Percentiles rank a stretch among this genome's conserved stretches.
Conservation (phyloP, 2,113 vertebrate species). For the Xiphias gladius region DNA sequence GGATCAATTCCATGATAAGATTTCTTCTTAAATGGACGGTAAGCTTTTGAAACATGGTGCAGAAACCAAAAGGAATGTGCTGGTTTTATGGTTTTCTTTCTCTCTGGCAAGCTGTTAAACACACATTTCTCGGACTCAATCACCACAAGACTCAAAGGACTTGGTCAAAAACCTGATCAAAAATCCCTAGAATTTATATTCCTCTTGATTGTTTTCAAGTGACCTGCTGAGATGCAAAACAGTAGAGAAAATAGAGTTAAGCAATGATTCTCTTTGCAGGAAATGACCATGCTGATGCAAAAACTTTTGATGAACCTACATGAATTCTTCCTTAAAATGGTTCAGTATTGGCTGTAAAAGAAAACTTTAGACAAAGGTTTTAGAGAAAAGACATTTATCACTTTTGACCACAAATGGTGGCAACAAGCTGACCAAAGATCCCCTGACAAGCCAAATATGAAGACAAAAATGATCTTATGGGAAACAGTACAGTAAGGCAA, state of each 20-base stretch:
- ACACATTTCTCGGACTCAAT: conserved; percentile 38
- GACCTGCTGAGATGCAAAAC: neutral
- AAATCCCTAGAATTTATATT: neutral
- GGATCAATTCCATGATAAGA: neutral
- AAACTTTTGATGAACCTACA: neutral
- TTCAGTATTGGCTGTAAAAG: neutral
- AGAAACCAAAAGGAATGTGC: conserved; percentile 42
- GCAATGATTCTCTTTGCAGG: neutral
- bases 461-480: neutral
- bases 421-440: neutral
- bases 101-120: conserved; percentile 17
- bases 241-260: neutral
- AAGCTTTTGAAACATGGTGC: neutral
- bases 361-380: neutral
- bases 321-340: neutral
- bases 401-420: conserved; percentile 10
- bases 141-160: neutral
- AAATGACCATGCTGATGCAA: neutral
- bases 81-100: conserved; percentile 33
- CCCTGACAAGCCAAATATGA: neutral
- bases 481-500: neutral
- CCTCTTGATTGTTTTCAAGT: neutral
- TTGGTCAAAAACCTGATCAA: neutral
- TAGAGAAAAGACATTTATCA: neutral
- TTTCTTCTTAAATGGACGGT: neutral